These are phyloP conservation scores for Mustelus asterias DNA, from an alignment of 2,113 vertebrate species.

Conservation along the genomic window DNA sequence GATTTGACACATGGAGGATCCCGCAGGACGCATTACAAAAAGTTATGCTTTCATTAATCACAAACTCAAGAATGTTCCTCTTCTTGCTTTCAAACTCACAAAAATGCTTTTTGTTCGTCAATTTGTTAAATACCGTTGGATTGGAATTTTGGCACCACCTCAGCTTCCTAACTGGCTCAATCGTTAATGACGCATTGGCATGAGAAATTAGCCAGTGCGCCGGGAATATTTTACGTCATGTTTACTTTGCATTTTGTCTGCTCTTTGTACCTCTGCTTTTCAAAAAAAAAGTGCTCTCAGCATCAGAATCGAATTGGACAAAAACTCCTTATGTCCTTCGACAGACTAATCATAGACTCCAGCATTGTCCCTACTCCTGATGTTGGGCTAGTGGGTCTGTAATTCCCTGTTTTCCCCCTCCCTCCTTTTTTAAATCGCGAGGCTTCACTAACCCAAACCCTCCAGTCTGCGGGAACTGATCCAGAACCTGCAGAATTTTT, in stretches of 20 bases:
- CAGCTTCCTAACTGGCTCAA: not conserved
- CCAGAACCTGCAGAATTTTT: no score
- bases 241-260: not conserved
- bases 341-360: not conserved
- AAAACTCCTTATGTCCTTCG: no score
- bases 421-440: no score
- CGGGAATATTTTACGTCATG: not conserved
- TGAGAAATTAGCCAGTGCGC: not conserved
- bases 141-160: constrained; percentile 1
- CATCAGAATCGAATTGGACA: not conserved
- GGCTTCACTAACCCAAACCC: no score
- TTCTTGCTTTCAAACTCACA: constrained; percentile 54
- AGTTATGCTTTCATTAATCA: constrained; percentile 70
- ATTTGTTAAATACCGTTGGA: not conserved
- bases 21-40: constrained; percentile 61
- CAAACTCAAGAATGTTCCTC: constrained; percentile 55
- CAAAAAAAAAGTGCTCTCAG: not conserved
- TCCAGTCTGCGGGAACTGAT: no score
- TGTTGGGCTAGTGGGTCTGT: no score
- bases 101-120: constrained; percentile 42
- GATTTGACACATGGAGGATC: constrained; percentile 64
- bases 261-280: not conserved
- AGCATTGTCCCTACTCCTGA: no score
- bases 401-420: no score
- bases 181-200: not conserved